A percentile compares a stretch with the other conserved stretches of the same genome.
phyloP scores from a whole-genome alignment of 2,113 vertebrate species.

The Corythornis vintsioides region DNA sequence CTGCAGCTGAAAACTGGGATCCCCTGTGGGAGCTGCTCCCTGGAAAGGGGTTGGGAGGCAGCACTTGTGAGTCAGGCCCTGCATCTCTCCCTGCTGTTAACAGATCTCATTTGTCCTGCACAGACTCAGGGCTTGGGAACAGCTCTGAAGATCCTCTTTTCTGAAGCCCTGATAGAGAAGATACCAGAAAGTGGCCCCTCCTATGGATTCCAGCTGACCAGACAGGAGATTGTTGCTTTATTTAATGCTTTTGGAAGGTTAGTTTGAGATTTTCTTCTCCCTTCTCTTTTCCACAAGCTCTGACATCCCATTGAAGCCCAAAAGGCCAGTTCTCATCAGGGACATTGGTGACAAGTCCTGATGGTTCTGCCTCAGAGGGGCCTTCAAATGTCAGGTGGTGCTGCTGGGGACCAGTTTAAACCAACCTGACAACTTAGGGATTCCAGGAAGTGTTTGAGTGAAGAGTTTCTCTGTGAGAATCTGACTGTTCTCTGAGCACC shows the following conservation, averaged over 20 bases:
- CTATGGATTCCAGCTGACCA: slow-evolving; percentile 86
- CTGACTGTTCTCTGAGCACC: accelerated
- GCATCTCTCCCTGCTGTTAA: neutral
- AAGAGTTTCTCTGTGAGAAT: neutral
- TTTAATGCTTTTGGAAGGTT: slow-evolving; percentile 94
- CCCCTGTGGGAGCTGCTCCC: neutral
- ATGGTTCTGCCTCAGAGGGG: neutral
- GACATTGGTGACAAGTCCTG: neutral
- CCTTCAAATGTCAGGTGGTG: neutral
- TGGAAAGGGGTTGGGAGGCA: neutral
- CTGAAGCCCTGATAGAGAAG: slow-evolving; percentile 86
- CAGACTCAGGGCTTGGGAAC: slow-evolving; percentile 95
- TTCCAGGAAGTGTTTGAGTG: neutral
- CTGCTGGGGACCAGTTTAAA: neutral
- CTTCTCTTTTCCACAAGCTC: accelerated
- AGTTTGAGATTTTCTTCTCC: neutral
- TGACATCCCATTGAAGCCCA: neutral
- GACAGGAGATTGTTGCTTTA: slow-evolving; percentile 92
- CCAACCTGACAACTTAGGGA: neutral
- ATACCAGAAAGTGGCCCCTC: slow-evolving; percentile 79
- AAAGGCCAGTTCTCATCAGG: neutral
- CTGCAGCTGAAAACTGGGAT: neutral
- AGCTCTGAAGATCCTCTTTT: slow-evolving; percentile 91
- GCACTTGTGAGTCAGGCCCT: neutral
- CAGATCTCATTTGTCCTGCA: neutral